These are phyloP conservation scores for Trissolcus basalis DNA, from an alignment of 1,140 invertebrate genomes.

Conservation along the genomic window DNA sequence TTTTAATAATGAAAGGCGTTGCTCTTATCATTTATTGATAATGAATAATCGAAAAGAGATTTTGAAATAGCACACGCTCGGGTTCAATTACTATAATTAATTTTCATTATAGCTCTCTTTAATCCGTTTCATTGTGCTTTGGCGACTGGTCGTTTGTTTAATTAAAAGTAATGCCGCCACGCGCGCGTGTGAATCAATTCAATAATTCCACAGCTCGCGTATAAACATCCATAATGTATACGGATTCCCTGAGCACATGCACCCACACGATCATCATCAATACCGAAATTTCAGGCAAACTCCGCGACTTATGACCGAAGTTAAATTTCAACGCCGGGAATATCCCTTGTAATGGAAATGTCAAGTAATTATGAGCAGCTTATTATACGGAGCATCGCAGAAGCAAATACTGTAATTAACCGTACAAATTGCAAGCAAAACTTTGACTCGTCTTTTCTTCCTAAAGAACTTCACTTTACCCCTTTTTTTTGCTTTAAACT, in stretches of 20 bases:
- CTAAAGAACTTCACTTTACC: too few species aligned
- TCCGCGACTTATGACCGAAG: constrained; percentile 26
- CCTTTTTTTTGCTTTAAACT: too few species aligned
- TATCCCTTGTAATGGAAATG: constrained; percentile 23
- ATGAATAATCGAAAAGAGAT: not conserved
- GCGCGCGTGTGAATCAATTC: constrained; percentile 24
- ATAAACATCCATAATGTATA: constrained; percentile 26
- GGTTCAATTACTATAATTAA: constrained; percentile 3
- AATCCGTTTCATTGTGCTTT: constrained; percentile 2
- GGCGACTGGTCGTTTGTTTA: constrained; percentile 5
- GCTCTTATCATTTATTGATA: not conserved
- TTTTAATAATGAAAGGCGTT: not conserved
- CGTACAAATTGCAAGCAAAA: not conserved
- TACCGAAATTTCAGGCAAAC: constrained; percentile 28
- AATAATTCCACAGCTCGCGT: constrained; percentile 10
- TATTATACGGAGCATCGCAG: constrained; percentile 1
- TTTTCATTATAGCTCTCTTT: not conserved
- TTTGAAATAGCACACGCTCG: not conserved
- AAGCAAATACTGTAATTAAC: not conserved
- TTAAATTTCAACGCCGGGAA: constrained; percentile 36
- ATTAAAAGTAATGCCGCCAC: constrained; percentile 22
- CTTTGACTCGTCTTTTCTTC: too few species aligned
- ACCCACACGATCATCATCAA: constrained; percentile 19
- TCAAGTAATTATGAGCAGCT: constrained; percentile 18
- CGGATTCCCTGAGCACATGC: not conserved